Evolutionary conservation across 1,140 invertebrate genomes (phyloP).

Genomic region (Saccostrea cuccullata): DNA sequence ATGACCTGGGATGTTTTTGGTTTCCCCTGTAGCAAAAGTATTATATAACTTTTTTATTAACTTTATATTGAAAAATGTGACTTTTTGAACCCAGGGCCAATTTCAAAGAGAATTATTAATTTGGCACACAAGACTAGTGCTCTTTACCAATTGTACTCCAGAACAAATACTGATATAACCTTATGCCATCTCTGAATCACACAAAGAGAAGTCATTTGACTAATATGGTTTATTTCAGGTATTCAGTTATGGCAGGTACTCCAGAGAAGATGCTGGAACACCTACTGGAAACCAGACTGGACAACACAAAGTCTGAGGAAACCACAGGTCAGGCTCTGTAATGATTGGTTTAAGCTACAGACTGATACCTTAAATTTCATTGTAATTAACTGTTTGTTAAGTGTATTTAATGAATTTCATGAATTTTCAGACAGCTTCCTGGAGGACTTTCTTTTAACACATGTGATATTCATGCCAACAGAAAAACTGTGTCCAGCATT

Average conservation of each 20-base stretch:
- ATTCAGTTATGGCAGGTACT: slow-evolving; percentile 93
- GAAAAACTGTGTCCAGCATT: slow-evolving; percentile 88
- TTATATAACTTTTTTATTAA: no score
- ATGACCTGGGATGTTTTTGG: not conserved
- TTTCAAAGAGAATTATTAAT: not conserved
- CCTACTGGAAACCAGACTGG: slow-evolving; percentile 89
- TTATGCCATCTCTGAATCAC: not conserved
- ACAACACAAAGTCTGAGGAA: slow-evolving; percentile 79
- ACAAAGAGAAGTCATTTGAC: not conserved
- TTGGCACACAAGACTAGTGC: not conserved
- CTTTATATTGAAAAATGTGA: no score
- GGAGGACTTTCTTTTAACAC: slow-evolving; percentile 92
- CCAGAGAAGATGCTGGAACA: slow-evolving; percentile 93
- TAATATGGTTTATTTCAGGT: slow-evolving; percentile 80
- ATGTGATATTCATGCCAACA: slow-evolving; percentile 91
- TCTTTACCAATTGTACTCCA: not conserved
- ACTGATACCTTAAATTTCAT: not conserved
- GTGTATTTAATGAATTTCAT: not conserved
- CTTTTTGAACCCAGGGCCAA: no score
- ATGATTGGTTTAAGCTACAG: not conserved
- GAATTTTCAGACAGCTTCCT: slow-evolving; percentile 84
- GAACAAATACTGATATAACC: not conserved
- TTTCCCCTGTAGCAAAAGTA: no score
- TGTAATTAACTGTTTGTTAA: not conserved
- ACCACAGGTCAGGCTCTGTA: slow-evolving; percentile 64